These are phyloP conservation scores for Turritopsis rubra DNA, from an alignment of 30 jellyfish, hydroid and myxozoan species.

Conservation along the genomic window DNA sequence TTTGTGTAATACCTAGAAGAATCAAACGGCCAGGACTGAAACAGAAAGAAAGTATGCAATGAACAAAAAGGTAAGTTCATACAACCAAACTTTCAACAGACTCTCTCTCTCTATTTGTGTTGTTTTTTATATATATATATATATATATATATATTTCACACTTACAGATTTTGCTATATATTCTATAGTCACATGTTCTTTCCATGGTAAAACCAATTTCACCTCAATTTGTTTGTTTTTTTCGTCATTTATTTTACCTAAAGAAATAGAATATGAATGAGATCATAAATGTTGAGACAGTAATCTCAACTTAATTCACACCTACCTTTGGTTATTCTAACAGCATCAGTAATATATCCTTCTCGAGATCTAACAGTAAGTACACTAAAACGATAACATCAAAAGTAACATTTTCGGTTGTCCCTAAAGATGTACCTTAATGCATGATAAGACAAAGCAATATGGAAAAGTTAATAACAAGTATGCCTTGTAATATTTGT, in stretches of 20 bases:
- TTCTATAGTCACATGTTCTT: slow-evolving; percentile 85
- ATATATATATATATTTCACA: no score
- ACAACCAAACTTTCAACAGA: background rate
- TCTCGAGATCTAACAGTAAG: slow-evolving; percentile 92
- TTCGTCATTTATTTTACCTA: slow-evolving; percentile 15
- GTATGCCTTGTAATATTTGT: slow-evolving; percentile 85
- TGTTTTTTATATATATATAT: no score
- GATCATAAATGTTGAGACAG: background rate
- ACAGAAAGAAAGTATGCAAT: background rate
- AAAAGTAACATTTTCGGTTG: background rate
- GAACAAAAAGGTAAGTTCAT: background rate
- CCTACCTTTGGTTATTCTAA: slow-evolving; percentile 33
- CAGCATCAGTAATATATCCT: slow-evolving; percentile 64
- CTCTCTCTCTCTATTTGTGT: background rate
- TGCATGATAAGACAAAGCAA: no score
- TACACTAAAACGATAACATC: slow-evolving; percentile 39
- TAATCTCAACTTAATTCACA: background rate
- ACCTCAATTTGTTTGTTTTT: slow-evolving; percentile 84
- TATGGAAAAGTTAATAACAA: background rate
- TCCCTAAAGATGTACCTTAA: no score
- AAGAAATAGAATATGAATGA: background rate
- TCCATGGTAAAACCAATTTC: slow-evolving; percentile 90
- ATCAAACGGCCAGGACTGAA: slow-evolving; percentile 48
- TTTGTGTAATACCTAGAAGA: slow-evolving; percentile 34
- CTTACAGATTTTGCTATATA: slow-evolving; percentile 95